Base-by-base conservation (phyloP, 1,140 invertebrate species). In the Zaprionus vittiger region DNA sequence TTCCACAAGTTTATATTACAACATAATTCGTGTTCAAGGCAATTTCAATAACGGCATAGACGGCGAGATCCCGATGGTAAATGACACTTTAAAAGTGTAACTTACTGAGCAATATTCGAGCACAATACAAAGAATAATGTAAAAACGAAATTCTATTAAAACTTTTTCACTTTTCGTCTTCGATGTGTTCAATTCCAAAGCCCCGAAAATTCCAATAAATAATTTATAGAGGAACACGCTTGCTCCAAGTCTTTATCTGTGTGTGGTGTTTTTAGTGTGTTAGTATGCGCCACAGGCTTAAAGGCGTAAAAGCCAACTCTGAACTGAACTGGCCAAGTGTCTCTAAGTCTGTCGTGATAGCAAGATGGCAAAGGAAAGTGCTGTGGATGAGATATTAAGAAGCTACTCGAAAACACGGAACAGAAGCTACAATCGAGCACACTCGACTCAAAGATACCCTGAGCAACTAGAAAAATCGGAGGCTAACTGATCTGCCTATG, bases 171-270 rank as follows among this genome's bases (percentile, higher is more conserved):
- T 89, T 84, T 74, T 81, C 70, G 82, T 70, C 41, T 64, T 70
- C 57, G 68, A 72, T 77, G 68, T 57, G 44, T 59, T 78, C 74
- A 67, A 80, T 87, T 83, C 63, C 74, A 83, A 79, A 89, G 74
- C 71, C 78, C 74, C 78, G 78, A 89, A 84, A 83, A 89, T 84
- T 68, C 84, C 84, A 89, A 87, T 89, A 87, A 89, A 87, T 87
- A 89, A 89, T 89, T 83, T 87, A 83, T 77, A 61, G 65, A 66
- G 11, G 6, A 24, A 61, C 20, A 55, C 17, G 34, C 34, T 17
- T 14, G 14, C 26, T 20, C 12, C 15, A n/a, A 56, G 12, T 28
- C 22, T 56, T n/a, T 20, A 52, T 24, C 34, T n/a, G 28, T 24
- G 31, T 24, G 31, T 34, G 24, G 4, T 69, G 9, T 70, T 24